Percentiles rank a stretch among this genome's conserved stretches.
These are phyloP conservation scores for Campoletis raptor DNA, from an alignment of 2,888 invertebrate genomes.

Conservation along the genomic window DNA sequence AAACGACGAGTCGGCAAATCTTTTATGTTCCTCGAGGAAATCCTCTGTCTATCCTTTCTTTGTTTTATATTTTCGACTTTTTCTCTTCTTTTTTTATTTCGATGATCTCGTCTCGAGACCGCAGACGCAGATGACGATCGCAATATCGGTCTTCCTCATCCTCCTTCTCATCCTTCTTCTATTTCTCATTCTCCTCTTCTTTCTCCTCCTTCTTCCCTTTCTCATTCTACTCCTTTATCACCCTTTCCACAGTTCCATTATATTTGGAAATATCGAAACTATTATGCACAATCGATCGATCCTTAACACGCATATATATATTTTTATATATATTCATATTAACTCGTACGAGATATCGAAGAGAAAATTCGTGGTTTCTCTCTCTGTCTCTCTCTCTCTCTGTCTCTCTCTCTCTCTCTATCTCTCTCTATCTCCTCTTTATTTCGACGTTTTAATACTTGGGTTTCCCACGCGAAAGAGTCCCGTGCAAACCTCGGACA, in stretches of 20 bases:
- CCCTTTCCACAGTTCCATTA: conserved; percentile 27
- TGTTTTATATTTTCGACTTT: background rate
- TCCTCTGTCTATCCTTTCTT: background rate
- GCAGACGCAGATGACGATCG: conserved; percentile 46
- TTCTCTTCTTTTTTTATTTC: background rate
- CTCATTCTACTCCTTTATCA: conserved; percentile 4
- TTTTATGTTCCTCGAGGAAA: conserved; percentile 38
- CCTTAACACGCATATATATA: background rate
- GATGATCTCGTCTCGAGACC: conserved; percentile 44
- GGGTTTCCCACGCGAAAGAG: conserved; percentile 52
- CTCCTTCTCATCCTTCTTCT: background rate
- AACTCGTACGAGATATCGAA: conserved; percentile 27
- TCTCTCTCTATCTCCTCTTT: no score
- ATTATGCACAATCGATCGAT: conserved; percentile 55
- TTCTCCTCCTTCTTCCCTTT: background rate
- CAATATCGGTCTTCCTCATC: conserved; percentile 42
- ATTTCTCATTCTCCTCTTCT: background rate
- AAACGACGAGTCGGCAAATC: conserved; percentile 54
- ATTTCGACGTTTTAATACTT: conserved; percentile 39
- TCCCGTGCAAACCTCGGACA: conserved; percentile 34
- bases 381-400: background rate
- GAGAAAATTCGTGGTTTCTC: background rate
- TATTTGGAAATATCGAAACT: conserved; percentile 50
- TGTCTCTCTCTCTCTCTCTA: background rate
- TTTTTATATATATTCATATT: conserved; percentile 19